phyloP scores from a whole-genome alignment of 2,797 vertebrate species.

The Eremophila alpestris region DNA sequence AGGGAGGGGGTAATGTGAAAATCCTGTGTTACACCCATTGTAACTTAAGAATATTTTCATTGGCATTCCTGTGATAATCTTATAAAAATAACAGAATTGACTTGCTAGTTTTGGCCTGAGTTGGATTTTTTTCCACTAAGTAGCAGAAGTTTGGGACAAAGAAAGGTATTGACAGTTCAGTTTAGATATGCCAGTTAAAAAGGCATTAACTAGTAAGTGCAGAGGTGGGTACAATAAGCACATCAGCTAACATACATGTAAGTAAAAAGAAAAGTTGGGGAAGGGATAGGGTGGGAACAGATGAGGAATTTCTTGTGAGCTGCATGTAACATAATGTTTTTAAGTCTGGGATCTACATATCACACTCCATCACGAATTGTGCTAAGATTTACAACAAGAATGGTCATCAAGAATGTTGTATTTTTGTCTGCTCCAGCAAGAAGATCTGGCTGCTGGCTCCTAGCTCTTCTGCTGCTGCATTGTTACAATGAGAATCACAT shows the following conservation, averaged over 20 bases:
- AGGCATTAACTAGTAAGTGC: neutral
- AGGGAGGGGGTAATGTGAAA: slow-evolving; percentile 69
- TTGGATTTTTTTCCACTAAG: slow-evolving; percentile 56
- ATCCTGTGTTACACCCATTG: slow-evolving; percentile 73
- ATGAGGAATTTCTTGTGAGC: neutral
- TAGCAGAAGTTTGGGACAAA: slow-evolving; percentile 35
- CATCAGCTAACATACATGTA: neutral
- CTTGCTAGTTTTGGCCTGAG: slow-evolving; percentile 55
- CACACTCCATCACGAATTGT: accelerated
- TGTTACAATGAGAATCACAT: neutral
- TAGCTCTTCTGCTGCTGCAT: neutral
- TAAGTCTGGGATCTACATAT: neutral
- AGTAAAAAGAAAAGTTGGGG: neutral
- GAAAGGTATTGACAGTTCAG: slow-evolving; percentile 17
- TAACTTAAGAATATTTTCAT: slow-evolving; percentile 78
- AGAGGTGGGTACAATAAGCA: neutral
- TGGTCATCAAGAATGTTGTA: neutral
- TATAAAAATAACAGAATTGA: slow-evolving; percentile 71
- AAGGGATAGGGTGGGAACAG: neutral
- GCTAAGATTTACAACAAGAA: neutral
- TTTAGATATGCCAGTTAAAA: neutral
- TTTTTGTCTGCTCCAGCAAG: neutral
- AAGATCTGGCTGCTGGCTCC: neutral
- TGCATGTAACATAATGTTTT: neutral
- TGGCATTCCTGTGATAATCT: slow-evolving; percentile 67